phyloP scores from a whole-genome alignment of 1,140 invertebrate genomes.

The Leptinotarsa undecemlineata region DNA sequence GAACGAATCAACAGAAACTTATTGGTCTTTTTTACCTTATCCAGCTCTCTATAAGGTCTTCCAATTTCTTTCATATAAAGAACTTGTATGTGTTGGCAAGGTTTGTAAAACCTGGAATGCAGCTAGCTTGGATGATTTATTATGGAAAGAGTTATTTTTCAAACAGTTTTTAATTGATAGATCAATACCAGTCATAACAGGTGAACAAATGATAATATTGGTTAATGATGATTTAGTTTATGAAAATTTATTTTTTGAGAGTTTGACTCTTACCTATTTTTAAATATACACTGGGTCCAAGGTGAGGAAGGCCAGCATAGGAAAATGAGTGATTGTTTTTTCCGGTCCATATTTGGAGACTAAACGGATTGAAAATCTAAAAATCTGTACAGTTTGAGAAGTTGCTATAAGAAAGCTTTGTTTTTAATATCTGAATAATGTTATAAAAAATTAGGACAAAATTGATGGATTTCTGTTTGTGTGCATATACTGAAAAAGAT shows the following conservation, averaged over 20 bases:
- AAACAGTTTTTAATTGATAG: conserved; percentile 68
- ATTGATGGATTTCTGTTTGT: too few species aligned
- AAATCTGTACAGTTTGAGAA: too few species aligned
- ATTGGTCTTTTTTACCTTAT: conserved; percentile 70
- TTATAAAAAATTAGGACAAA: too few species aligned
- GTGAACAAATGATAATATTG: conserved; percentile 50
- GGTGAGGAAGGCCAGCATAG: not conserved
- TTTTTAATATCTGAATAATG: too few species aligned
- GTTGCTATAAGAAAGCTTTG: too few species aligned
- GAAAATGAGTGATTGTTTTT: not conserved
- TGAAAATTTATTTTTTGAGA: too few species aligned
- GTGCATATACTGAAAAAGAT: too few species aligned
- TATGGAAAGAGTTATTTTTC: conserved; percentile 73
- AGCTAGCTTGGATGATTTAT: conserved; percentile 67
- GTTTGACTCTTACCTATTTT: not conserved
- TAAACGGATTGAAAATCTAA: too few species aligned
- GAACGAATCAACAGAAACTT: not conserved
- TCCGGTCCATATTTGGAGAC: not conserved
- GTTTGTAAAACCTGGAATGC: conserved; percentile 66
- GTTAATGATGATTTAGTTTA: not conserved
- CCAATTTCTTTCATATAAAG: conserved; percentile 62
- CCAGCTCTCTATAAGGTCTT: conserved; percentile 71
- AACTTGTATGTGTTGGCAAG: conserved; percentile 62
- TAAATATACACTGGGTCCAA: not conserved
- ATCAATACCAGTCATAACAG: conserved; percentile 66